A percentile compares a stretch with the other conserved stretches of the same genome.
These are phyloP conservation scores for Tricholaema leucomelas DNA, from an alignment of 2,113 vertebrate genomes.

Conservation along the genomic window DNA sequence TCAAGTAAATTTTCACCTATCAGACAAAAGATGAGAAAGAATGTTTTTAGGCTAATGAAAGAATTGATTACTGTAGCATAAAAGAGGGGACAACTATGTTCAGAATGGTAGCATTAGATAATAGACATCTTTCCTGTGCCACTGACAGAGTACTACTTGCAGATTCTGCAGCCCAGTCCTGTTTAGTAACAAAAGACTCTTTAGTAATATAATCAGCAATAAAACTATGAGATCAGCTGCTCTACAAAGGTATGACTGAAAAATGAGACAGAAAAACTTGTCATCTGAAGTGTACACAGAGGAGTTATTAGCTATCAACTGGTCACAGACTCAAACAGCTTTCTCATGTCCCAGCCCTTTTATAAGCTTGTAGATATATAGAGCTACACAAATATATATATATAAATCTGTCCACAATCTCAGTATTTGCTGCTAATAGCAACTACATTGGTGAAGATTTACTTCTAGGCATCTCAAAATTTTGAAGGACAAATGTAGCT, in stretches of 20 bases:
- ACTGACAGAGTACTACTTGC: not conserved
- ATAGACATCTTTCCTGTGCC: not conserved
- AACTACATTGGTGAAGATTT: not conserved
- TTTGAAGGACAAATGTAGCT: not conserved
- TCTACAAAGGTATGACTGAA: not conserved
- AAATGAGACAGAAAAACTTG: not conserved
- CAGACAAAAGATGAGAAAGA: not conserved
- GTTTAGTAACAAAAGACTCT: not conserved
- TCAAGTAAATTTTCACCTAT: slow-evolving; percentile 93
- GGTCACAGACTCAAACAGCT: not conserved
- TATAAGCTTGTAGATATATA: not conserved
- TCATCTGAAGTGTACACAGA: not conserved
- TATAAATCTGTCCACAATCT: not conserved
- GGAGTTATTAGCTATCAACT: not conserved
- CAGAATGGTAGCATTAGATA: not conserved
- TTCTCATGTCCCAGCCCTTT: not conserved
- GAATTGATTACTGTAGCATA: not conserved
- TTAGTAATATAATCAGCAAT: not conserved
- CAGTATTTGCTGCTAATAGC: not conserved
- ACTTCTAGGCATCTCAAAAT: not conserved
- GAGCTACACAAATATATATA: not conserved
- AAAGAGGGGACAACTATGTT: not conserved
- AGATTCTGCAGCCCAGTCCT: not conserved
- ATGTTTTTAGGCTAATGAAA: not conserved
- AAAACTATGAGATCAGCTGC: not conserved